These are phyloP conservation scores for Myopa tessellatipennis DNA, from an alignment of 2,888 invertebrate species.

Conservation along the genomic window DNA sequence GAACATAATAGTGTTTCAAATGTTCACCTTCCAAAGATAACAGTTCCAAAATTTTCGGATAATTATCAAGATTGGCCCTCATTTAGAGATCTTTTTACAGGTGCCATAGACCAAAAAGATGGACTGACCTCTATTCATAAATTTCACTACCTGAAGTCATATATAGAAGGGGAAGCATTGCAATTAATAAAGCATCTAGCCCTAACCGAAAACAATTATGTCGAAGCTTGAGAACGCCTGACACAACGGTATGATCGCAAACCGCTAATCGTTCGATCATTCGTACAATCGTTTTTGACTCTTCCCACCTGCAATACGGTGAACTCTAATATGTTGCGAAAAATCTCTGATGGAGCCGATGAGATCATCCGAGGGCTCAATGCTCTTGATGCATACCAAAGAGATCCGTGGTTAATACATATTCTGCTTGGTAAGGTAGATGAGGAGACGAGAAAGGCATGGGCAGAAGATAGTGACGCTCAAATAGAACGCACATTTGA, in stretches of 20 bases:
- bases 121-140: background rate
- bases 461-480: slow-evolving; percentile 21
- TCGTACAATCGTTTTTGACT: too few species aligned
- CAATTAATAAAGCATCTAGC: too few species aligned
- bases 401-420: slow-evolving; percentile 41
- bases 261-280: too few species aligned
- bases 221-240: too few species aligned
- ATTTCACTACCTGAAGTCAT: slow-evolving; percentile 1
- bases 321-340: too few species aligned
- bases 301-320: too few species aligned
- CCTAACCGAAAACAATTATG: too few species aligned
- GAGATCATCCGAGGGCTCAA: slow-evolving; percentile 9
- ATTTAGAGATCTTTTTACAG: background rate
- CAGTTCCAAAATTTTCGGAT: too few species aligned
- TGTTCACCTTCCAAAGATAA: too few species aligned
- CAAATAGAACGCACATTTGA: slow-evolving; percentile 29
- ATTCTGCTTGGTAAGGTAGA: background rate
- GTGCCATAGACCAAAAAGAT: background rate
- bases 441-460: slow-evolving; percentile 36
- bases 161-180: background rate
- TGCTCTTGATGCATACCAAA: slow-evolving; percentile 21
- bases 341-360: background rate
- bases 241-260: too few species aligned
- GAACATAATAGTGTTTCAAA: too few species aligned
- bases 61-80: too few species aligned